Evolutionary conservation across 2,113 vertebrate genomes (phyloP).

Genomic region (Zosterops hypoxanthus): DNA sequence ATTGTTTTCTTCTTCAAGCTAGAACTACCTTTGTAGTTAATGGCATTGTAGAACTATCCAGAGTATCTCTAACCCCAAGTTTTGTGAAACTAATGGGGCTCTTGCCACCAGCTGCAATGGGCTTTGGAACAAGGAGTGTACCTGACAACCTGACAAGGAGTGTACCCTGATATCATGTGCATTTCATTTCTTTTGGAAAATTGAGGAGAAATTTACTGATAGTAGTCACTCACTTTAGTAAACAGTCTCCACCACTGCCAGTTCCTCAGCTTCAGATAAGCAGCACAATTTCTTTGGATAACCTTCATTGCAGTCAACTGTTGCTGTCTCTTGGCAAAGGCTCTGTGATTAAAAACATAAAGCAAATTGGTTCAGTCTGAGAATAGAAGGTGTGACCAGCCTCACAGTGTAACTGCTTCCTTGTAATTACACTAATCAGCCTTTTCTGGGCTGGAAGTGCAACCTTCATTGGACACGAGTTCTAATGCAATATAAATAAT

Average conservation of each 20-base stretch:
- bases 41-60: neutral
- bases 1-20: neutral
- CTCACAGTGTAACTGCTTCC: neutral
- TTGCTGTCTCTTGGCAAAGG: conserved; percentile 91
- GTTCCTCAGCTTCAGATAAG: conserved; percentile 93
- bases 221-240: conserved; percentile 83
- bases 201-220: neutral
- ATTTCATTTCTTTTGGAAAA: neutral
- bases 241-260: conserved; percentile 99
- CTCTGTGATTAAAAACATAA: conserved; percentile 71
- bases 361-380: neutral
- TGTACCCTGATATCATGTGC: neutral
- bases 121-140: neutral
- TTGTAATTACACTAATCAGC: neutral
- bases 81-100: neutral
- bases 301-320: conserved; percentile 95
- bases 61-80: neutral
- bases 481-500: neutral
- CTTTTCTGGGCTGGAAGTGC: neutral
- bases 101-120: neutral
- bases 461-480: neutral
- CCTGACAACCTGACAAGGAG: neutral
- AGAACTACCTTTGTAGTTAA: neutral
- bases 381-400: neutral
- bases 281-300: conserved; percentile 93